phyloP scores from a whole-genome alignment of 1,140 invertebrate genomes.

The Anthonomus grandis region DNA sequence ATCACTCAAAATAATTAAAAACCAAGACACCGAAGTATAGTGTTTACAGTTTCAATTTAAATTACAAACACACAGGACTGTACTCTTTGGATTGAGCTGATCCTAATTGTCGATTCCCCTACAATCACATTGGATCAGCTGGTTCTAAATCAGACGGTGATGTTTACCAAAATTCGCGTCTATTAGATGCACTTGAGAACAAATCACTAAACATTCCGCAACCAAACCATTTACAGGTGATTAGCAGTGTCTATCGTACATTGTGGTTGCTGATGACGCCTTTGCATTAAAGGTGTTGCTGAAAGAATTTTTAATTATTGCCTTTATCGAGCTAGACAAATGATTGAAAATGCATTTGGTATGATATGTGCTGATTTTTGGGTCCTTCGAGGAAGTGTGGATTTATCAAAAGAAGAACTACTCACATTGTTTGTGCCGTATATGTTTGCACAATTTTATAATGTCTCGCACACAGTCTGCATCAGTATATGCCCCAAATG shows the following conservation, averaged over 20 bases:
- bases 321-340: neutral
- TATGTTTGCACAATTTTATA: conserved; percentile 13
- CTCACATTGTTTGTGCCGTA: conserved; percentile 4
- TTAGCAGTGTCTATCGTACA: neutral
- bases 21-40: no score
- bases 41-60: neutral
- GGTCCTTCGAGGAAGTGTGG: conserved; percentile 3
- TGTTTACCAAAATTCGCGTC: conserved; percentile 1
- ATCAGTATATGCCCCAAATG: conserved; percentile 6
- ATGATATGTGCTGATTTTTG: neutral
- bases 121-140: neutral
- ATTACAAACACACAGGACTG: conserved; percentile 4
- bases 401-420: neutral
- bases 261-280: neutral
- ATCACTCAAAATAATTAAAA: no score
- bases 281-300: conserved; percentile 5
- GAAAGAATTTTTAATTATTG: neutral
- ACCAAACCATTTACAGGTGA: neutral
- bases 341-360: conserved; percentile 7
- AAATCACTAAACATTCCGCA: neutral
- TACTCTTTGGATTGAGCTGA: neutral
- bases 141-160: conserved; percentile 3
- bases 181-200: neutral
- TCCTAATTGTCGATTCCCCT: conserved; percentile 8
- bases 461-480: conserved; percentile 5